phyloP scores from a whole-genome alignment of 1,140 invertebrate species.

The Cyclina sinensis region DNA sequence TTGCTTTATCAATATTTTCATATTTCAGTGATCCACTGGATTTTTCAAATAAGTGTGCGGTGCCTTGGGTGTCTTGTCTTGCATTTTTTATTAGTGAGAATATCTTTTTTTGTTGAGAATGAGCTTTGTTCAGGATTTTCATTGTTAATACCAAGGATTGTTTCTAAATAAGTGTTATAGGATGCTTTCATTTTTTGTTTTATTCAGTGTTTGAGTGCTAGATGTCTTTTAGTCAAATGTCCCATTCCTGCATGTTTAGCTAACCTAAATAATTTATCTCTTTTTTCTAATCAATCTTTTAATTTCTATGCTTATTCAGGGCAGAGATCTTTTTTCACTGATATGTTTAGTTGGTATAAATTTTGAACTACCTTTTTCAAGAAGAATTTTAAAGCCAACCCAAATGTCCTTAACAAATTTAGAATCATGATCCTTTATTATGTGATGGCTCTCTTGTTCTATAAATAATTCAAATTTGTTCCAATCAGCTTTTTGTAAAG shows the following conservation, averaged over 20 bases:
- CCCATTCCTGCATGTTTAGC: too few species aligned
- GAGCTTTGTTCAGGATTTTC: slow-evolving; percentile 1
- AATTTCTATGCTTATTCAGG: too few species aligned
- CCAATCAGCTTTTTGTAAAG: too few species aligned
- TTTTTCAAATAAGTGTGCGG: too few species aligned
- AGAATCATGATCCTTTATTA: neutral
- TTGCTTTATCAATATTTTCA: neutral
- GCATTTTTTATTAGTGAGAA: neutral
- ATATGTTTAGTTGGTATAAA: too few species aligned
- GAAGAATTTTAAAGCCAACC: too few species aligned
- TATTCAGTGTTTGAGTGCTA: slow-evolving; percentile 1
- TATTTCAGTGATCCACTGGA: neutral
- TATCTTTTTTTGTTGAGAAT: slow-evolving; percentile 5
- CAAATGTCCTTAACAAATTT: too few species aligned
- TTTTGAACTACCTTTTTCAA: too few species aligned
- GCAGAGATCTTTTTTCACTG: too few species aligned
- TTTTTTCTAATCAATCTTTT: too few species aligned
- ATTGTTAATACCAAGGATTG: neutral
- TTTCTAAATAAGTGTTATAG: slow-evolving; percentile 5
- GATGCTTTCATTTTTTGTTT: slow-evolving; percentile 8
- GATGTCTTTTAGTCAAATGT: too few species aligned
- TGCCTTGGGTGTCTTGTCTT: neutral
- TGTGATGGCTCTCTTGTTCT: neutral
- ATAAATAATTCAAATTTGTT: neutral
- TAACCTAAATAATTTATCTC: too few species aligned